Percentiles rank a stretch among this genome's conserved stretches.
These are phyloP conservation scores for Bimastos eiseni DNA, from an alignment of 2,888 invertebrate species.

Conservation along the genomic window DNA sequence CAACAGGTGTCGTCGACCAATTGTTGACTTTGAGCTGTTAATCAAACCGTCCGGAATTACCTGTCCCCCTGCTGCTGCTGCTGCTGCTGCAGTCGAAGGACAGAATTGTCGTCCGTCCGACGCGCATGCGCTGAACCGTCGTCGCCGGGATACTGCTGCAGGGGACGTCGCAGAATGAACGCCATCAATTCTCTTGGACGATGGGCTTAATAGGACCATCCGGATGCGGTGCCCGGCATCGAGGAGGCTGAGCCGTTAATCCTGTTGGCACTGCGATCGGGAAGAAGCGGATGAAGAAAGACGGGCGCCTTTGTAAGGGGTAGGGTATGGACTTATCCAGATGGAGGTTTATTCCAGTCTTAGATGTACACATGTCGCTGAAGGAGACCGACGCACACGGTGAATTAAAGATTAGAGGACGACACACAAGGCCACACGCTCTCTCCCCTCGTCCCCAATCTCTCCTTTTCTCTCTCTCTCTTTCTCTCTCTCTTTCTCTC, in stretches of 20 bases:
- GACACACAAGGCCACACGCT: too few relatives aligned
- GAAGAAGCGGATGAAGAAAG: background rate
- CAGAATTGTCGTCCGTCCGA: background rate
- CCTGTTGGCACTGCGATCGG: background rate
- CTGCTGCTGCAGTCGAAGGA: too few relatives aligned
- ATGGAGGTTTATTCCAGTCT: too few relatives aligned
- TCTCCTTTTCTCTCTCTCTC: too few relatives aligned
- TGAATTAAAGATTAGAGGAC: too few relatives aligned
- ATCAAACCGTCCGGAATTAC: constrained; percentile 19
- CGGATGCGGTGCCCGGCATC: background rate
- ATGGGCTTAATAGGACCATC: background rate
- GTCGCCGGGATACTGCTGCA: background rate
- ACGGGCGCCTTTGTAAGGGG: background rate
- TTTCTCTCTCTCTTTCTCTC: too few relatives aligned
- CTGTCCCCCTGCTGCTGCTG: too few relatives aligned
- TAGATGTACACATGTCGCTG: too few relatives aligned
- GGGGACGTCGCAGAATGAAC: background rate
- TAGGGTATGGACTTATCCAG: too few relatives aligned
- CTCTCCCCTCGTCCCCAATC: too few relatives aligned
- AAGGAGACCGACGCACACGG: too few relatives aligned
- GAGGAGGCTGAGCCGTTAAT: background rate
- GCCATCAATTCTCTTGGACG: background rate
- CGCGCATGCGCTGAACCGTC: background rate
- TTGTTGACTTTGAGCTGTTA: constrained; percentile 19
- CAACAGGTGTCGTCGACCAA: constrained; percentile 7